Percentiles rank a stretch among this genome's conserved stretches.
Conservation (phyloP, 1,140 invertebrate genomes). For the Drosophila murphyi region DNA sequence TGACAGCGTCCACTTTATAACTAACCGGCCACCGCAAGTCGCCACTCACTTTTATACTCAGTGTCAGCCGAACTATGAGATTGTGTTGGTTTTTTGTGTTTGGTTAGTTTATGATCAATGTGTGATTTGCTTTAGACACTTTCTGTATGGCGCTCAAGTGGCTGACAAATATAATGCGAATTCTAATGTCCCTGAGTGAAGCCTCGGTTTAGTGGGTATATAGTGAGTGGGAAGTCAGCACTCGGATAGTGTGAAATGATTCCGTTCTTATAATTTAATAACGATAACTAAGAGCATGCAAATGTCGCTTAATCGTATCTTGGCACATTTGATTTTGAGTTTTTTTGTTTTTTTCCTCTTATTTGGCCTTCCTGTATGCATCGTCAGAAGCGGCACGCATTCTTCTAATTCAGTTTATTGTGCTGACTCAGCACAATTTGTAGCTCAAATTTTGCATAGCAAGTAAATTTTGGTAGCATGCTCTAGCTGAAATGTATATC, state of each 20-base stretch:
- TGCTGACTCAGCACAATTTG: constrained; percentile 40
- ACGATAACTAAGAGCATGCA: constrained; percentile 25
- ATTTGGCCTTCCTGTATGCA: constrained; percentile 42
- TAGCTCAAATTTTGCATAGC: constrained; percentile 2
- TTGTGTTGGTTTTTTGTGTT: constrained; percentile 15
- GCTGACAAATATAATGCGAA: constrained; percentile 52
- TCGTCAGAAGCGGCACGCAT: constrained; percentile 14
- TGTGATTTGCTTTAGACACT: constrained; percentile 46
- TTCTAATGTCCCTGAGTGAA: constrained; percentile 10
- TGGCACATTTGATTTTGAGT: constrained; percentile 5
- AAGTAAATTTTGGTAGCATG: background rate
- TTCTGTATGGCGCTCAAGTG: constrained; percentile 43
- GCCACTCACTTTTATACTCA: constrained; percentile 63
- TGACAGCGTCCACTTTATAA: constrained; percentile 38
- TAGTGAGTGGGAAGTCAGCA: background rate
- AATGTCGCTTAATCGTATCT: constrained; percentile 35
- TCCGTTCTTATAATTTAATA: constrained; percentile 10
- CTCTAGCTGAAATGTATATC: too few species aligned
- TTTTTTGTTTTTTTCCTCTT: constrained; percentile 9
- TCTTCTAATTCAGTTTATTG: constrained; percentile 33
- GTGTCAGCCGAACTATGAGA: constrained; percentile 31
- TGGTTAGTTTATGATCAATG: constrained; percentile 55
- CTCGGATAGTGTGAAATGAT: background rate
- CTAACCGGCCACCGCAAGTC: constrained; percentile 51
- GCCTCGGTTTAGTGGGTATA: constrained; percentile 2